These are phyloP conservation scores for Struthidea cinerea DNA, from an alignment of 2,113 vertebrate species.

Conservation along the genomic window DNA sequence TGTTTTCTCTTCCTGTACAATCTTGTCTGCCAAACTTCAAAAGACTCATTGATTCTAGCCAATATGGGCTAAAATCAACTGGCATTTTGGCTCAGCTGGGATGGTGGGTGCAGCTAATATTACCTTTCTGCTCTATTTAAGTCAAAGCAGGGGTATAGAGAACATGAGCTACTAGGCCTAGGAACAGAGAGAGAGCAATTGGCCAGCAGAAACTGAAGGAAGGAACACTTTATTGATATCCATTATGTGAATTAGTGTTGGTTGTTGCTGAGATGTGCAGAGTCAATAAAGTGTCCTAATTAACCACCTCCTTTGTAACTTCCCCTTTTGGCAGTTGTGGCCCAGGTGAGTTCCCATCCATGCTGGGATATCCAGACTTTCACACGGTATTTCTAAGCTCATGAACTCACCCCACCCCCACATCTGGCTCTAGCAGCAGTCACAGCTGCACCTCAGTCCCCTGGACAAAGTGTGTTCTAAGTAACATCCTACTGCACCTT, in stretches of 20 bases:
- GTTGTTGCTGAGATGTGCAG: background rate
- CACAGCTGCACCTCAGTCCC: background rate
- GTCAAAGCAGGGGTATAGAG: background rate
- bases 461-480: background rate
- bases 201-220: background rate
- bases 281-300: background rate
- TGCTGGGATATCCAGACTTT: background rate
- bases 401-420: too few relatives aligned
- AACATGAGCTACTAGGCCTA: background rate
- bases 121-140: background rate
- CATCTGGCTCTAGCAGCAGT: background rate
- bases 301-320: background rate
- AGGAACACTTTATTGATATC: background rate
- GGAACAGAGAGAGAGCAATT: background rate
- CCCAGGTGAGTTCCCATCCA: background rate
- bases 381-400: background rate
- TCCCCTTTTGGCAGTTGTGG: background rate
- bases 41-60: background rate
- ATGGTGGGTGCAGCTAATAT: fast-evolving
- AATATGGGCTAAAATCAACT: background rate
- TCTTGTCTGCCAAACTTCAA: background rate
- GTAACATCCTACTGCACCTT: background rate
- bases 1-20: background rate
- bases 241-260: background rate
- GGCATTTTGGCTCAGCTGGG: background rate